These are phyloP conservation scores for Zaprionus gabonicus DNA, from an alignment of 1,140 invertebrate genomes.

Conservation along the genomic window DNA sequence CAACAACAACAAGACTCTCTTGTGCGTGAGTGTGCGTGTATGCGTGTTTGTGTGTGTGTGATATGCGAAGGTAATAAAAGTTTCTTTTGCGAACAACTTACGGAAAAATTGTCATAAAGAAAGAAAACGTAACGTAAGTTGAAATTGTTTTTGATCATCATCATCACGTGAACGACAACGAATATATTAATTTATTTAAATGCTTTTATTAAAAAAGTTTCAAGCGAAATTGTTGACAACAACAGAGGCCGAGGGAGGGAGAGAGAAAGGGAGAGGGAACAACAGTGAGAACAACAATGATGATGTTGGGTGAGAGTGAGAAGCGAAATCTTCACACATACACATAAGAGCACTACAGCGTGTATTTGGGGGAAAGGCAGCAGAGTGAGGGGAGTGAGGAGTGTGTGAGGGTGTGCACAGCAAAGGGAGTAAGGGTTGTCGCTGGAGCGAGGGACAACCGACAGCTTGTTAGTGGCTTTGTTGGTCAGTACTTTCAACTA, in stretches of 20 bases:
- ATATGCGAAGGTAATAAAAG: constrained; percentile 74
- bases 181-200: constrained; percentile 78
- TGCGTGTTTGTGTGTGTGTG: constrained; percentile 13
- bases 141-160: constrained; percentile 65
- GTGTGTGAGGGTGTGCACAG: neutral
- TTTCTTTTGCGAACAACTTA: constrained; percentile 45
- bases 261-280: constrained; percentile 39
- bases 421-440: neutral
- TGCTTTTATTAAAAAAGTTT: constrained; percentile 81
- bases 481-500: constrained; percentile 83
- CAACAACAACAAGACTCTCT: neutral
- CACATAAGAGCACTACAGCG: constrained; percentile 59
- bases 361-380: neutral
- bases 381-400: neutral
- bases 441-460: constrained; percentile 38
- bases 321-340: constrained; percentile 50
- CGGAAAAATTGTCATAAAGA: constrained; percentile 10
- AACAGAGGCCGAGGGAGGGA: constrained; percentile 1
- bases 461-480: constrained; percentile 82
- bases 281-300: constrained; percentile 17
- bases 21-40: constrained; percentile 34
- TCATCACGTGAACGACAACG: constrained; percentile 41
- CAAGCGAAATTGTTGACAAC: constrained; percentile 62
- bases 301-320: constrained; percentile 13
- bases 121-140: constrained; percentile 37